Evolutionary conservation across 2,113 vertebrate species (phyloP).

Genomic region (Seriola quinqueradiata): DNA sequence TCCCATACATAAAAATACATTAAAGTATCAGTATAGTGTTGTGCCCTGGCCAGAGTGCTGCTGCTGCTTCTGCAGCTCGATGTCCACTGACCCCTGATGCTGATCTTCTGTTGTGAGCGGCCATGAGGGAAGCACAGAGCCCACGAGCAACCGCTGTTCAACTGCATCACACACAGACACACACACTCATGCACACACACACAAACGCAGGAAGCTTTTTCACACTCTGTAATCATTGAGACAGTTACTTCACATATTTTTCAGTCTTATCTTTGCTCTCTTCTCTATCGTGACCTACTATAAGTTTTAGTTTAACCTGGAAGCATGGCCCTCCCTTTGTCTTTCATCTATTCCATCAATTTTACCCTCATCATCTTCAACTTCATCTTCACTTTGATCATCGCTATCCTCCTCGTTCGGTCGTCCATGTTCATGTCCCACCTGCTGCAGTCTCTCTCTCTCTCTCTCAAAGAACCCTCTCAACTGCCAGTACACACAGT

Average conservation of each 20-base stretch:
- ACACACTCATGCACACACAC: no score
- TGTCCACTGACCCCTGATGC: not conserved
- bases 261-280: not conserved
- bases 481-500: not conserved
- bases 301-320: not conserved
- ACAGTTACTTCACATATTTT: slow-evolving; percentile 8
- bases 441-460: not conserved
- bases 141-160: not conserved
- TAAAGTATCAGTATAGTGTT: not conserved
- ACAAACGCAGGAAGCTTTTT: not conserved
- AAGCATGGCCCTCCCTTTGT: not conserved
- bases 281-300: not conserved
- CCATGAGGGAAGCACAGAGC: not conserved
- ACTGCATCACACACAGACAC: no score
- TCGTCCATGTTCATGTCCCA: not conserved
- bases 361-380: not conserved
- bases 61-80: not conserved
- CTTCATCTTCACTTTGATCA: not conserved
- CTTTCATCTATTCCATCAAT: not conserved
- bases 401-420: accelerated
- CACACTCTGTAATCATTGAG: not conserved
- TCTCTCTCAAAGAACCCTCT: not conserved
- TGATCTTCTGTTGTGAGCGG: not conserved
- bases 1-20: not conserved
- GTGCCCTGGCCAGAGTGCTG: not conserved